A percentile compares a stretch with the other conserved stretches of the same genome.
phyloP scores from a whole-genome alignment of 1,140 invertebrate genomes.

The Maconellicoccus hirsutus region DNA sequence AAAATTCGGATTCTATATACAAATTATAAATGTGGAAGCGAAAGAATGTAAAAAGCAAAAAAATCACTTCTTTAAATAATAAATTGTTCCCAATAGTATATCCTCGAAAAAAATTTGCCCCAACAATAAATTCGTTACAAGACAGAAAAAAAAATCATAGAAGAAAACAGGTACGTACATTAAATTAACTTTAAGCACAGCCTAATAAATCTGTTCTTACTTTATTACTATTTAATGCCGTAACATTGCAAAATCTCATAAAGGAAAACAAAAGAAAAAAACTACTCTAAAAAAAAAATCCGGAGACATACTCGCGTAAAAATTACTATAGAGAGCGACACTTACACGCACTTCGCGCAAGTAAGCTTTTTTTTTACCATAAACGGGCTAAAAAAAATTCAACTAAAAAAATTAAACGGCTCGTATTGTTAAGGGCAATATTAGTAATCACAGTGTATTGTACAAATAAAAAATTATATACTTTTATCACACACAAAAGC shows the following conservation, averaged over 20 bases:
- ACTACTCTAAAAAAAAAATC: background rate
- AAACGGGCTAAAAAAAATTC: background rate
- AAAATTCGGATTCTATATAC: background rate
- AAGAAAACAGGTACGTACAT: background rate
- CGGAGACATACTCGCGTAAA: background rate
- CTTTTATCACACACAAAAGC: slow-evolving; percentile 20
- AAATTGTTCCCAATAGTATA: slow-evolving; percentile 17
- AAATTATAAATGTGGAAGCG: slow-evolving; percentile 4
- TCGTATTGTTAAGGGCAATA: slow-evolving; percentile 8
- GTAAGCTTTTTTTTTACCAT: background rate
- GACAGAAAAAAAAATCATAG: background rate
- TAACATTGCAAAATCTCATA: background rate
- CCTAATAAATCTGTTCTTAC: slow-evolving; percentile 18
- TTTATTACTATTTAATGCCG: slow-evolving; percentile 17
- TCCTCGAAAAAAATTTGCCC: slow-evolving; percentile 12
- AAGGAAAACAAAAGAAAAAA: background rate
- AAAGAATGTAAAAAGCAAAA: slow-evolving; percentile 12
- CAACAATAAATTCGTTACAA: slow-evolving; percentile 2
- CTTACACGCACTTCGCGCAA: background rate
- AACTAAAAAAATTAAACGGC: background rate
- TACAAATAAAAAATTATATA: background rate
- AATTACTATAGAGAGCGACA: slow-evolving; percentile 10
- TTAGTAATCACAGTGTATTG: slow-evolving; percentile 14
- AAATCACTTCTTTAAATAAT: slow-evolving; percentile 13
- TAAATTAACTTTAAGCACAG: slow-evolving; percentile 20